Evolutionary conservation across 2,797 vertebrate genomes (phyloP), one percentile per base, ranked within the genome.

Genomic region (Melanotaenia maccullochi): DNA sequence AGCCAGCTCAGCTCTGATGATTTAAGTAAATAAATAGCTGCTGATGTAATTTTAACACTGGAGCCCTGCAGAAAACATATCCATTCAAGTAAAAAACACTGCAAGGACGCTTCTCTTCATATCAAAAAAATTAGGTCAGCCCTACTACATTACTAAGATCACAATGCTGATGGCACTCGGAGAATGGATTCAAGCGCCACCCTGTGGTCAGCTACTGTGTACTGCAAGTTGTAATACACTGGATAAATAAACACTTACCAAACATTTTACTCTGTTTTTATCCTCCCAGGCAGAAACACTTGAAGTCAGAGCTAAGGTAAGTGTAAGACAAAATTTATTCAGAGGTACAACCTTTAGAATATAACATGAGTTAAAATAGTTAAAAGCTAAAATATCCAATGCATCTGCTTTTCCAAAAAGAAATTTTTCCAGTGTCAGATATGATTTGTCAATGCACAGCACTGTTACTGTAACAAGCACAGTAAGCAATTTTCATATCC

Each of bases 101-200:
- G 52, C 69, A 69, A 24, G 60, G 35, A 61, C 44, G 36, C 38
- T 58, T 65, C 65, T 82, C 70, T 67, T 52, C 38, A 63, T 75
- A 58, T 66, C 44, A 71, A 40, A n/a, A 71, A 76, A 90, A 85
- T 70, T n/a, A 86, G 87, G 90, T 89, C 89, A 90, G 73, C 78
- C 67, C 77, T 33, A 70, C 69, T 38, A 70, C 63, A 70, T 62
- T 25, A 65, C 66, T 44, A 44, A 54, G 70, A 54, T 28, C 38
- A 4, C 25, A 68, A 22, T 56, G 47, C 69, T 72, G 60, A 32
- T 42, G 11, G n/a, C 71, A 35, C 56, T 72, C 4, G 12, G 24
- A 16, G 36, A 52, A 30, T 3, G 44, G 74, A 71, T 60, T 73
- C 61, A 78, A 68, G 75, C 76, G 81, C 90, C 93, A 89, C 87